phyloP scores from a whole-genome alignment of 53 echinoderm and acorn worm genomes.

The Luidia sarsii region DNA sequence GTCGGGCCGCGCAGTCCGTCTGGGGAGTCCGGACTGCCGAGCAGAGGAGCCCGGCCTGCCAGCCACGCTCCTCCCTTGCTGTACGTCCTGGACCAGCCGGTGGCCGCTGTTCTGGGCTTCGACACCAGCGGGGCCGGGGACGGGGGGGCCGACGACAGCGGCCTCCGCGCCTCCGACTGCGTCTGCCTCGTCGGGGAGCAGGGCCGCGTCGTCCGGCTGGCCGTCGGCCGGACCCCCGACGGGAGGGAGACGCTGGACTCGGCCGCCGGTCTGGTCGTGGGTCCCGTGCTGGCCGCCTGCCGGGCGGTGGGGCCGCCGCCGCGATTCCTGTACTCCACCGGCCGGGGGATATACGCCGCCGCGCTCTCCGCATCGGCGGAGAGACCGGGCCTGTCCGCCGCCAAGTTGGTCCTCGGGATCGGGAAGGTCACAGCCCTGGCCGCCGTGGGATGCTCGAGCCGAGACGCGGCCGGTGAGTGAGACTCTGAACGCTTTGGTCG shows the following conservation, averaged over 20 bases:
- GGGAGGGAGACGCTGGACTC: background rate
- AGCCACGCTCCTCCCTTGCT: conserved; percentile 21
- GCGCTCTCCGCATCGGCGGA: background rate
- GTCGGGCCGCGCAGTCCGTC: background rate
- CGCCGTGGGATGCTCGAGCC: conserved; percentile 1
- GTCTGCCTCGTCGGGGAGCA: conserved; percentile 6
- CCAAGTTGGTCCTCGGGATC: background rate
- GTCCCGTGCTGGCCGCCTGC: conserved; percentile 20
- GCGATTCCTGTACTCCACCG: conserved; percentile 29
- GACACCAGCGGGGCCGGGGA: background rate
- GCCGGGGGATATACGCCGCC: conserved; percentile 2
- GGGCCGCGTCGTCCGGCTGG: conserved; percentile 11
- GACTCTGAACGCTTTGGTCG: too few relatives aligned
- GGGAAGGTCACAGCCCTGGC: conserved; percentile 19
- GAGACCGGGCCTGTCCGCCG: background rate
- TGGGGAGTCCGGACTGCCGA: too few relatives aligned
- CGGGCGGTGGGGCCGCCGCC: background rate
- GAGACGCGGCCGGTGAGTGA: conserved; percentile 7
- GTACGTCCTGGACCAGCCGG: conserved; percentile 29
- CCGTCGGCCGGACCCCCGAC: background rate
- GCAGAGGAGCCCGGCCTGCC: too few relatives aligned
- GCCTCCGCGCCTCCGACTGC: background rate
- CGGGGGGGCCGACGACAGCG: background rate
- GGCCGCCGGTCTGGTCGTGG: background rate
- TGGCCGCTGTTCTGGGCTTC: background rate